Percentiles rank a stretch among this genome's conserved stretches.
phyloP scores from a whole-genome alignment of 2,113 vertebrate species.

The Coregonus clupeaformis region DNA sequence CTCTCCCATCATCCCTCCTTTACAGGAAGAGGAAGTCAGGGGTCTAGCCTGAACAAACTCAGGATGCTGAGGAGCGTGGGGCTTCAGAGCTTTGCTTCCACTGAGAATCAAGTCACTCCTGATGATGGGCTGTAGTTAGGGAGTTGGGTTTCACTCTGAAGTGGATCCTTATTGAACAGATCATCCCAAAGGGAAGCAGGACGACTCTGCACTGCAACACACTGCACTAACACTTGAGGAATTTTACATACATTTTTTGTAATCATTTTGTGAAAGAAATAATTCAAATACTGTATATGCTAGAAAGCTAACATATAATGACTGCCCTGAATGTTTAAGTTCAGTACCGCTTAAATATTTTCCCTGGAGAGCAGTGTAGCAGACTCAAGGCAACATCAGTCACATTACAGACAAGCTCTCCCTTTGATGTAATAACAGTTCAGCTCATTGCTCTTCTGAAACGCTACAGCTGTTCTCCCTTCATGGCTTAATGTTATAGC shows the following conservation, averaged over 20 bases:
- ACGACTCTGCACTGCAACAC: neutral
- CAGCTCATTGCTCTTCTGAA: conserved; percentile 4
- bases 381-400: neutral
- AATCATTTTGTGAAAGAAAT: conserved; percentile 21
- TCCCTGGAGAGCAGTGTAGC: neutral
- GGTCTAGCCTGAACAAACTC: conserved; percentile 63
- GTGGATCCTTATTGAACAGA: conserved; percentile 39
- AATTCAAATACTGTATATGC: neutral
- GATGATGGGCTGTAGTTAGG: conserved; percentile 43
- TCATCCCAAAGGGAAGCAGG: conserved; percentile 14
- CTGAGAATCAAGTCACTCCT: conserved; percentile 47
- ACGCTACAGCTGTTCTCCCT: neutral
- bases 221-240: conserved; percentile 9
- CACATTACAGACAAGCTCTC: neutral
- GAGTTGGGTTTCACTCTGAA: conserved; percentile 50
- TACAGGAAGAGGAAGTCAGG: conserved; percentile 42
- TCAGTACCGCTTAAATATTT: conserved; percentile 8
- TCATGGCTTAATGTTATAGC: neutral
- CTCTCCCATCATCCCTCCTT: neutral
- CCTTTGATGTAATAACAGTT: conserved; percentile 33
- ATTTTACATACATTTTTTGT: conserved; percentile 33
- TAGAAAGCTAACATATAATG: neutral
- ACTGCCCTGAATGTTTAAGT: conserved; percentile 17
- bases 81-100: conserved; percentile 46
- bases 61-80: conserved; percentile 56